phyloP scores from a whole-genome alignment of 2,113 vertebrate genomes.

The Eulacestoma nigropectus region DNA sequence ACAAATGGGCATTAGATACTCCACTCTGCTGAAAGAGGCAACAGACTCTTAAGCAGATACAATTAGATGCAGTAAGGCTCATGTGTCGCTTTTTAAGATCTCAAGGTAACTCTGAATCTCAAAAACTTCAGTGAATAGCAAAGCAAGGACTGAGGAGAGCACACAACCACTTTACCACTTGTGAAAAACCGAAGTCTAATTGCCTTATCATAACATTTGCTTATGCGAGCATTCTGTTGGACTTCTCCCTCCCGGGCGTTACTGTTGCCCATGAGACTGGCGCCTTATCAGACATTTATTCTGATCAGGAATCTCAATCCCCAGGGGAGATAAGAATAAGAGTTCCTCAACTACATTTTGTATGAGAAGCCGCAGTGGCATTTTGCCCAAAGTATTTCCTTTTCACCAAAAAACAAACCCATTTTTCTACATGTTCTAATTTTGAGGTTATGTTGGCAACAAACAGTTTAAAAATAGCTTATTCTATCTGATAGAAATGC shows the following conservation, averaged over 20 bases:
- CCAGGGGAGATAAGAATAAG: not conserved
- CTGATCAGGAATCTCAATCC: not conserved
- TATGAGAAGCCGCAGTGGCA: not conserved
- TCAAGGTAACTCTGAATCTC: not conserved
- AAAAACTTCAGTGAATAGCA: not conserved
- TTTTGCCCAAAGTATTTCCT: not conserved
- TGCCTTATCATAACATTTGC: not conserved
- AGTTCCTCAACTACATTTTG: not conserved
- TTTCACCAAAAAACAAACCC: not conserved
- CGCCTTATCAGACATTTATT: not conserved
- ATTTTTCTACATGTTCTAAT: slow-evolving; percentile 9
- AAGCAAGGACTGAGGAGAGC: not conserved
- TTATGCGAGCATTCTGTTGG: not conserved
- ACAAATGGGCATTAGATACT: accelerated
- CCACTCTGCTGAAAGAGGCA: not conserved
- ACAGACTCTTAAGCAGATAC: not conserved
- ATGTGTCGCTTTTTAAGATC: not conserved
- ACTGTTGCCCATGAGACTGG: not conserved
- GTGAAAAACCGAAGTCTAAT: not conserved
- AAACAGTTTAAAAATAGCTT: not conserved
- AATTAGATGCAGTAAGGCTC: not conserved
- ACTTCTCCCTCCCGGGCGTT: not conserved
- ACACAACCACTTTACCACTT: not conserved
- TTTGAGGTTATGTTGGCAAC: not conserved
- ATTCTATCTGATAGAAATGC: not conserved